Base-by-base conservation (phyloP, 2,113 vertebrate genomes). In the Bubalus kerabau region DNA sequence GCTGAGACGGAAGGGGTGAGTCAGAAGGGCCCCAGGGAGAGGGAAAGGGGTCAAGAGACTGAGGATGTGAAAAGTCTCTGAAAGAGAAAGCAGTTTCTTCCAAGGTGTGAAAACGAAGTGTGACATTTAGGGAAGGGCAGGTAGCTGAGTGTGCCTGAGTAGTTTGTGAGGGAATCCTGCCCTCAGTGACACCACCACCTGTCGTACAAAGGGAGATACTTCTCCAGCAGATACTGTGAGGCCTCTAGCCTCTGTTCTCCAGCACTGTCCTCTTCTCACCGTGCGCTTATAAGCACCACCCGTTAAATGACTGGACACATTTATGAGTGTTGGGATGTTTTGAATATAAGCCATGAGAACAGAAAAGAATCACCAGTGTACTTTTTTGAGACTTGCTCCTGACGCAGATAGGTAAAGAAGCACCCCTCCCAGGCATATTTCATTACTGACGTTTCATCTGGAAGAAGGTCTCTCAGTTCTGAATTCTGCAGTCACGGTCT, bases 41-140 rank as follows among this genome's bases (percentile, higher is more conserved):
- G n/a, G 32, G 24, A 15, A 1, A 23, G 46, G 13, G 2, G 6
- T 19, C 6, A 59, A 52, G 19, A 5, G 19, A 2, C 8, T n/a
- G 3, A 16, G 19, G n/a, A 60, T 24, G 28, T 23, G 23, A 54
- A 76, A 93, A 60, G 40, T 71, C 59, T 57, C 86, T 93, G 56
- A 52, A 60, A 88, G 57, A 93, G 26, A 91, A 2, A 81, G 26
- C 43, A 26, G 46, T 76, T 86, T 76, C 43, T 54, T 56, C 8
- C 32, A 85, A 89, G 52, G 32, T 43, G 21, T 30, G 56, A 71
- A 84, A 64, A 80, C 15, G 36, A 84, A 57, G 28, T 48, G 62
- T 24, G 80, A 78, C 26, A n/a, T 54, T 56, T 50, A n/a, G 36
- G 74, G 59, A 95, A 36, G 9, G 46, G 1, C 4, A 36, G 12